A percentile compares a stretch with the other conserved stretches of the same genome.
These are phyloP conservation scores for Chloroceryle amazona DNA, from an alignment of 2,797 vertebrate genomes.

Conservation along the genomic window DNA sequence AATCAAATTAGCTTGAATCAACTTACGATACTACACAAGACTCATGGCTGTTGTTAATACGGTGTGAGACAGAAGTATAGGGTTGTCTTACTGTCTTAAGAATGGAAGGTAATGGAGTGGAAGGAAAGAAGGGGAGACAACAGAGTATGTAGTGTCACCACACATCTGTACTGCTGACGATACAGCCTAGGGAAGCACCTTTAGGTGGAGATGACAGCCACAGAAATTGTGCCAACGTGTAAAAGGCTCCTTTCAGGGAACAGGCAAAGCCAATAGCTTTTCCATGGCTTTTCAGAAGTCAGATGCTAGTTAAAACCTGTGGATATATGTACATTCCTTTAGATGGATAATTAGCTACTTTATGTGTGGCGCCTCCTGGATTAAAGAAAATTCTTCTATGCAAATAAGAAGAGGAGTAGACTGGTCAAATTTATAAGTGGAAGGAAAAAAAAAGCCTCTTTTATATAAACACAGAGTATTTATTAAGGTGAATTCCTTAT, in stretches of 20 bases:
- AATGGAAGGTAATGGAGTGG: neutral
- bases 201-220: constrained; percentile 35
- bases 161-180: neutral
- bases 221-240: constrained; percentile 3
- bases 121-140: neutral
- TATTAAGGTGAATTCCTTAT: constrained; percentile 1
- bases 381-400: constrained; percentile 81
- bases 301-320: constrained; percentile 83
- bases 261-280: constrained; percentile 70
- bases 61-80: neutral
- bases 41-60: neutral
- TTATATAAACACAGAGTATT: constrained; percentile 16
- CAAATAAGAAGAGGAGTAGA: constrained; percentile 71
- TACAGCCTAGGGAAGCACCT: neutral
- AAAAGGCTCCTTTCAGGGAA: constrained; percentile 51
- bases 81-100: neutral
- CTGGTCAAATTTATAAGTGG: constrained; percentile 25
- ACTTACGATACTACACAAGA: neutral
- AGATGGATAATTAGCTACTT: constrained; percentile 81
- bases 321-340: constrained; percentile 81
- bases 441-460: constrained; percentile 27
- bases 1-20: neutral
- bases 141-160: neutral
- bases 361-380: constrained; percentile 85
- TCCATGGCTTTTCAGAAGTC: constrained; percentile 70